Base-by-base conservation (phyloP, 2,113 vertebrate species). In the Zosterops borbonicus region DNA sequence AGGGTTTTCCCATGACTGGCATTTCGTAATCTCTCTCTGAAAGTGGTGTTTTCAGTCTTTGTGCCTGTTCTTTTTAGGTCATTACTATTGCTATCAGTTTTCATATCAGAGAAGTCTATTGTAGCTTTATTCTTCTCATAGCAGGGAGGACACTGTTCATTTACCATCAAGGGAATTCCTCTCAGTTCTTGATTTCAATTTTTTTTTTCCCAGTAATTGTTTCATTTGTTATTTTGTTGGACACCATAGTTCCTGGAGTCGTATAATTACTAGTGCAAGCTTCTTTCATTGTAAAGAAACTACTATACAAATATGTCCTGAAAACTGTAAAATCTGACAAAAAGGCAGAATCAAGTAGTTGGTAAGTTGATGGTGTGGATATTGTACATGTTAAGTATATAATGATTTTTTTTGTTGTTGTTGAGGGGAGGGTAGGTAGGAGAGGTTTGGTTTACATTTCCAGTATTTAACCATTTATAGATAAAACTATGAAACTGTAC, bases 1-100 rank as follows among this genome's bases (percentile, higher is more conserved):
- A 93, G 71, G 64, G 86, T 81, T 95, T 95, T 95, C 92, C 79
- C 80, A 83, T 78, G 86, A 70, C 80, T 95, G 80, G 21, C 73
- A 56, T 80, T 89, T 89, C 67, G 39, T 83, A 77, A 74, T 92
- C 17, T 62, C 15, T 68, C 70, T 93, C 28, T 82, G 39, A 63
- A 91, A 70, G 59, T 62, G 23, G 24, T 44, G 52, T 73, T 82
- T 83, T 77, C 33, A 35, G n/a, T 90, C 59, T 81, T 59, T 58
- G 5, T 76, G 56, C 62, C 35, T 90, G 18, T 35, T 93, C 35
- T 77, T 86, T 93, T 65, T 77, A 53, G 68, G 35, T 80, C 42
- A 74, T 83, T 86, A 90, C 12, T 91, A 71, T 55, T 90, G 67
- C 35, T 89, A 42, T 74, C 1, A 4, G 28, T 86, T 69, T 76